Base-by-base conservation (phyloP, 2,113 vertebrate genomes). In the Hippocampus mohnikei region DNA sequence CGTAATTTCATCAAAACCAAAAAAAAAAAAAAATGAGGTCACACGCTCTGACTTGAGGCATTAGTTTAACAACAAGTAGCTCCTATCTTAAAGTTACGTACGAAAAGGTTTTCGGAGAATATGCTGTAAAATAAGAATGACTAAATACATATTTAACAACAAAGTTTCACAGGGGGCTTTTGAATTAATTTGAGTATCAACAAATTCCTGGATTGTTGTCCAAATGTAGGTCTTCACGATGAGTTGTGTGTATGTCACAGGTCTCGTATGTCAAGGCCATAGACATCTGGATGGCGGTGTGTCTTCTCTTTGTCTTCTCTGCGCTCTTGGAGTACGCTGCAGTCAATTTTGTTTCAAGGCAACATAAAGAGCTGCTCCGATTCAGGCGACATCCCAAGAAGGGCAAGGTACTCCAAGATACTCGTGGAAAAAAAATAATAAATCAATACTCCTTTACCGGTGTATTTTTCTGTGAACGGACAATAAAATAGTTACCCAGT, bases 281-380 rank as follows among this genome's bases (percentile, higher is more conserved):
- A 76, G 97, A 99, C 83, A 98, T 99, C 84, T 99, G 97, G 97
- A 99, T 99, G 97, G 97, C 97, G 0, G 97, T 99, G 0, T 99
- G 97, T 71, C 93, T 99, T 70, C 95, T 99, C 21, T 99, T 99
- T 62, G 97, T 99, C 53, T 98, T 99, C 88, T 97, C 97, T 2
- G 97, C 97, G 0, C 93, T 99, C 77, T 23, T 99, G 90, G 97
- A 99, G 81, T 99, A 99, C 0, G 97, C 97, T 5, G 97, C 97
- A 0, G 97, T 99, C 33, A 99, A 99, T 85, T 99, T 99, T 81
- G 96, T 99, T 59, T 99, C 97, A 8, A 92, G 97, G 73, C 97
- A 99, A 72, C 97, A 98, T 59, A 99, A 99, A 84, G 96, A 99
- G 64, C 93, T 99, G 59, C 86, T 99, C 75, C 82, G 95, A 46